Evolutionary conservation across 2,113 vertebrate species (phyloP).

Genomic region (Epinephelus moara): DNA sequence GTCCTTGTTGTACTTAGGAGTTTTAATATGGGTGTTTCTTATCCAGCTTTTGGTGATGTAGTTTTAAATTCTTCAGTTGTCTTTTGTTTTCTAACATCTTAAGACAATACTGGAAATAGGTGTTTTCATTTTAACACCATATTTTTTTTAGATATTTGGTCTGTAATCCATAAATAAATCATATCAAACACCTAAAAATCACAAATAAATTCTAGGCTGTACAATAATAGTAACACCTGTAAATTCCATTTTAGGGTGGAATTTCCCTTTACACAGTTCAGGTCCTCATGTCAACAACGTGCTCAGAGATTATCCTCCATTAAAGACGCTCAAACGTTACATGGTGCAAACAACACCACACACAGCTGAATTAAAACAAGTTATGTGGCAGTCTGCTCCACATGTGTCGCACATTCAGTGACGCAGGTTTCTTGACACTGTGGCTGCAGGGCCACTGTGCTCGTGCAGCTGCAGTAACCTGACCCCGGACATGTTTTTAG

Average conservation of each 20-base stretch:
- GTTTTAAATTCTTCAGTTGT: background rate
- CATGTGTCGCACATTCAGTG: slow-evolving; percentile 14
- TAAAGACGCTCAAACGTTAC: background rate
- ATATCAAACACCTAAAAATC: background rate
- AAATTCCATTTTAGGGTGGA: slow-evolving; percentile 3
- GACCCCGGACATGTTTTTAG: background rate
- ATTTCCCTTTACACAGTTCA: background rate
- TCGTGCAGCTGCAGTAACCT: background rate
- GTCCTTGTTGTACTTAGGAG: background rate
- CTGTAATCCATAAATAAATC: background rate
- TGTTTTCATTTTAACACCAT: background rate
- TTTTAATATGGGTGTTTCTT: background rate
- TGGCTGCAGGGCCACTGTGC: background rate
- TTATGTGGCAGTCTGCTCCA: background rate
- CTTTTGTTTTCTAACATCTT: background rate
- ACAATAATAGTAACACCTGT: background rate
- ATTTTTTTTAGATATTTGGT: background rate
- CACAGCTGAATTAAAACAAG: background rate
- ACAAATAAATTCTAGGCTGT: background rate
- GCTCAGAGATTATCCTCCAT: background rate
- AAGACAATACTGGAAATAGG: background rate
- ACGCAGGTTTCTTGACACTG: slow-evolving; percentile 71
- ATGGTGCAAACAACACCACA: background rate
- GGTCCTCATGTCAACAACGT: background rate
- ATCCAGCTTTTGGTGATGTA: background rate